Conservation (phyloP, 1,140 invertebrate species). For the Mesaphorura yosii region DNA sequence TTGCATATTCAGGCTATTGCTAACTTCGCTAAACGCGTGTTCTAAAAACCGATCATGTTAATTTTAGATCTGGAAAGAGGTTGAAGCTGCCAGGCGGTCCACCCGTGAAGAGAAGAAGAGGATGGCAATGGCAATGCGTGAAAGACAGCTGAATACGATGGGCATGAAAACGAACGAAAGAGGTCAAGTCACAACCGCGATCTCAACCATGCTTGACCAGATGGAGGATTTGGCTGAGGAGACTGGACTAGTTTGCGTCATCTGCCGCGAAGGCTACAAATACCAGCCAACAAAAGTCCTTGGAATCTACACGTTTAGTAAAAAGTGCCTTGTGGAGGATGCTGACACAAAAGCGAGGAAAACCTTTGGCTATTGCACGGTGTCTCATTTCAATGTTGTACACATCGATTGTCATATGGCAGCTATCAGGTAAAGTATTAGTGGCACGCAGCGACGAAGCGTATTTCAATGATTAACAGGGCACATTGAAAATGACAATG, state of each 20-base stretch:
- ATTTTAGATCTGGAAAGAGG: slow-evolving; percentile 41
- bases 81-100: slow-evolving; percentile 83
- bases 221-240: slow-evolving; percentile 92
- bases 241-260: slow-evolving; percentile 90
- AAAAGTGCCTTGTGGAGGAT: slow-evolving; percentile 88
- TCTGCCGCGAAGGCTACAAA: slow-evolving; percentile 94
- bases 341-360: slow-evolving; percentile 74
- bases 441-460: no score
- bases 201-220: slow-evolving; percentile 77
- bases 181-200: slow-evolving; percentile 68
- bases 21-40: not conserved
- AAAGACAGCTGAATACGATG: slow-evolving; percentile 85
- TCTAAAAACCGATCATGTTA: not conserved
- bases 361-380: slow-evolving; percentile 65
- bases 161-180: slow-evolving; percentile 93
- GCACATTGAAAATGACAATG: not conserved
- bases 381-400: slow-evolving; percentile 96
- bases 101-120: slow-evolving; percentile 90
- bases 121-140: slow-evolving; percentile 91
- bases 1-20: not conserved
- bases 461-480: no score
- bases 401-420: slow-evolving; percentile 97
- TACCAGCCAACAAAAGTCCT: slow-evolving; percentile 85
- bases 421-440: slow-evolving; percentile 57
- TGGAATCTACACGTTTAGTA: slow-evolving; percentile 94